These are phyloP conservation scores for Tenebrio molitor DNA, from an alignment of 1,140 invertebrate species.

Conservation along the genomic window DNA sequence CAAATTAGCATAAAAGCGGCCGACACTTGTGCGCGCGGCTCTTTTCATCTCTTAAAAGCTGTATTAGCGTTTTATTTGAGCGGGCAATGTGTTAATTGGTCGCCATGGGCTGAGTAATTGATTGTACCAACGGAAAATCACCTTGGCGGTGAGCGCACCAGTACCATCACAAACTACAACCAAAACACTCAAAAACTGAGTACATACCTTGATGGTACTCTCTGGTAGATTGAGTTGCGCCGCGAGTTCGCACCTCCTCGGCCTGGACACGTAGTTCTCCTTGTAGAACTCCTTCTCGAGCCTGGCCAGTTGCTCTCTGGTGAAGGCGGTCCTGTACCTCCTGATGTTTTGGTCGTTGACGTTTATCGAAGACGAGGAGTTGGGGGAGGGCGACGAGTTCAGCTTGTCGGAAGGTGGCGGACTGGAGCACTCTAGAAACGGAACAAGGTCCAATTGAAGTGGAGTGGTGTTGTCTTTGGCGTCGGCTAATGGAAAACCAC, in stretches of 20 bases:
- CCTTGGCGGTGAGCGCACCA: not conserved
- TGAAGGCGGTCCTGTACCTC: constrained; percentile 97
- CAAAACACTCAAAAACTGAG: no score
- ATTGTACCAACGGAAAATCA: constrained; percentile 14
- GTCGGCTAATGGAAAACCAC: no score
- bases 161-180: not conserved
- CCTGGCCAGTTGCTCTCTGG: constrained; percentile 91
- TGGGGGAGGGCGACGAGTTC: constrained; percentile 53
- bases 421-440: constrained; percentile 66
- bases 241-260: constrained; percentile 95
- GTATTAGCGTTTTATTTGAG: constrained; percentile 61
- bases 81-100: constrained; percentile 60
- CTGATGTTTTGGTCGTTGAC: constrained; percentile 79
- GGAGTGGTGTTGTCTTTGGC: no score
- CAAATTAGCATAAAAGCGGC: constrained; percentile 51
- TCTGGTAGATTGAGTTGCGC: constrained; percentile 94
- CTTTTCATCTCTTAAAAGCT: constrained; percentile 63
- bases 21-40: constrained; percentile 38
- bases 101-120: constrained; percentile 48
- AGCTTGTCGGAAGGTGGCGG: constrained; percentile 62
- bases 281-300: constrained; percentile 98
- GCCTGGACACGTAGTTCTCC: constrained; percentile 98
- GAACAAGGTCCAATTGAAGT: constrained; percentile 33
- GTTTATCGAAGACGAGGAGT: constrained; percentile 55
- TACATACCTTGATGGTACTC: constrained; percentile 99